Evolutionary conservation across 2,113 vertebrate genomes (phyloP).

Genomic region (Phalacrocorax carbo): DNA sequence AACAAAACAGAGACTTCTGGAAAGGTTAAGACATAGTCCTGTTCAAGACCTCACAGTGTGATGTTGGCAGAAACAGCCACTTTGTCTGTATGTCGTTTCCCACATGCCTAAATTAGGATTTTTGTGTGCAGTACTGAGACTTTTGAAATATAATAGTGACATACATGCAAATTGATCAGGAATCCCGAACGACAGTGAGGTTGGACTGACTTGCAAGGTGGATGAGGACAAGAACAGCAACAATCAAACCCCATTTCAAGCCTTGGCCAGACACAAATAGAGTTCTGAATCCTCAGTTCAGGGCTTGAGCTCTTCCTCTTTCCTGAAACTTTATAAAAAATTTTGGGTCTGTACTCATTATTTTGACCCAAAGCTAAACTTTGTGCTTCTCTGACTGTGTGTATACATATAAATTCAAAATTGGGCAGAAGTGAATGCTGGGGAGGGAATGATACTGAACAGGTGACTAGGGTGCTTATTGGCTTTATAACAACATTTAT

Average conservation of each 20-base stretch:
- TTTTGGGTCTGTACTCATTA: not conserved
- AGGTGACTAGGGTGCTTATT: not conserved
- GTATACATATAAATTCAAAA: not conserved
- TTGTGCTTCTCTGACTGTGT: not conserved
- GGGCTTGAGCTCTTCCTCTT: not conserved
- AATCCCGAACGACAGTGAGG: not conserved
- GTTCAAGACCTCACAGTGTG: not conserved
- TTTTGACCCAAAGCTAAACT: not conserved
- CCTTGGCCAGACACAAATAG: not conserved
- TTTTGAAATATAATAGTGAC: not conserved
- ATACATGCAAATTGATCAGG: not conserved
- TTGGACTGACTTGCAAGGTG: not conserved
- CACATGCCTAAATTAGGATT: not conserved
- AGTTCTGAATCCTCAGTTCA: not conserved
- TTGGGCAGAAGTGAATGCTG: not conserved
- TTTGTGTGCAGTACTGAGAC: not conserved
- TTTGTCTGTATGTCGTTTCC: not conserved
- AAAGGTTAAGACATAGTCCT: not conserved
- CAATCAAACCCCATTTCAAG: not conserved
- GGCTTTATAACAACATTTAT: not conserved
- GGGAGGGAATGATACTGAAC: not conserved
- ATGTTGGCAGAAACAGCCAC: not conserved
- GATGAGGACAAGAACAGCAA: not conserved
- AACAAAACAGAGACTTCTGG: not conserved
- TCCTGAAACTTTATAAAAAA: not conserved